phyloP scores from a whole-genome alignment of 2,113 vertebrate genomes.

The Uria lomvia region DNA sequence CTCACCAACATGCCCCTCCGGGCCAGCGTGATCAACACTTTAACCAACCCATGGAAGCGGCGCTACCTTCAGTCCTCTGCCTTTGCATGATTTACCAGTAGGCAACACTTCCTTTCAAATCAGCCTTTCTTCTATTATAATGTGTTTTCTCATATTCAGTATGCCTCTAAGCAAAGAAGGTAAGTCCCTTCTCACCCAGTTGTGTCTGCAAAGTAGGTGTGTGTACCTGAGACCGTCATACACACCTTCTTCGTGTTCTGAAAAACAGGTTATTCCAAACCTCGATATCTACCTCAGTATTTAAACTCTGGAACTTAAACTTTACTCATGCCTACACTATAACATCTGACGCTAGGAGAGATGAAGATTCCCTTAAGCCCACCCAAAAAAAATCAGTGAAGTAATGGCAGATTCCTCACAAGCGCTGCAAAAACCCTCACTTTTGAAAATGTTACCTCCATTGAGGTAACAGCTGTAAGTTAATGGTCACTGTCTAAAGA shows the following conservation, averaged over 20 bases:
- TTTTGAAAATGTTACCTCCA: neutral
- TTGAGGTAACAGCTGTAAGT: neutral
- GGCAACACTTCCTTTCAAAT: neutral
- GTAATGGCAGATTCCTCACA: neutral
- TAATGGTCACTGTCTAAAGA: neutral
- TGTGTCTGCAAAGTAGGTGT: neutral
- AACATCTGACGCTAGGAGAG: neutral
- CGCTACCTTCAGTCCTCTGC: neutral
- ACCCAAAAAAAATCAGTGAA: accelerated
- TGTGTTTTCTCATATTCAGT: neutral
- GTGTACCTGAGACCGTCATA: neutral
- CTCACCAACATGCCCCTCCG: neutral
- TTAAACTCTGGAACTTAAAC: neutral
- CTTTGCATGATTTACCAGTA: neutral
- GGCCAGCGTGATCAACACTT: neutral
- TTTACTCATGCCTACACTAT: neutral
- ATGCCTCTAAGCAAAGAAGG: neutral
- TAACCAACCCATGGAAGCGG: neutral
- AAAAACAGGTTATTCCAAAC: neutral
- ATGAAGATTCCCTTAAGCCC: neutral
- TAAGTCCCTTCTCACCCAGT: neutral
- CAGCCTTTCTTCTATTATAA: neutral
- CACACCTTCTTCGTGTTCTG: neutral
- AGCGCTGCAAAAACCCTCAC: neutral
- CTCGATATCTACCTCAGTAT: neutral